Evolutionary conservation across 1,140 invertebrate genomes (phyloP).

Genomic region (Drosophila ironensis): DNA sequence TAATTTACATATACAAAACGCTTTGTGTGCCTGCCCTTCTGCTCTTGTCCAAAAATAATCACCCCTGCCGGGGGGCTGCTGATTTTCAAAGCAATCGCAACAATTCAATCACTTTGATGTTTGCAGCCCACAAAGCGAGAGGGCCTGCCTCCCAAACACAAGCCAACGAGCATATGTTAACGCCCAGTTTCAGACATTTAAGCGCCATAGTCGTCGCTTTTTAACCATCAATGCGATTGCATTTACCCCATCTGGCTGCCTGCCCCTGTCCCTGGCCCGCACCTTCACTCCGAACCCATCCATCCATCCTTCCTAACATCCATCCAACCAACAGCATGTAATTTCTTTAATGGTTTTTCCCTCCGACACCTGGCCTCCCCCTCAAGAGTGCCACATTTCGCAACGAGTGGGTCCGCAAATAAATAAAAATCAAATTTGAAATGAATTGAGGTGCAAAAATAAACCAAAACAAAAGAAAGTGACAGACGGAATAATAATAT

Average conservation of each 20-base stretch:
- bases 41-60: slow-evolving; percentile 12
- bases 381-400: slow-evolving; percentile 4
- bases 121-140: slow-evolving; percentile 66
- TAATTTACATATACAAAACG: slow-evolving; percentile 64
- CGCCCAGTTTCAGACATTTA: slow-evolving; percentile 60
- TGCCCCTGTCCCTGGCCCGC: neutral
- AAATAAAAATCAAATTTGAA: slow-evolving; percentile 51
- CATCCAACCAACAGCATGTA: slow-evolving; percentile 53
- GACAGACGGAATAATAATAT: neutral
- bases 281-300: slow-evolving; percentile 26
- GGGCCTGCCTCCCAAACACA: neutral
- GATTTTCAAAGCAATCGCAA: slow-evolving; percentile 75
- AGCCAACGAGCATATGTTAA: slow-evolving; percentile 19
- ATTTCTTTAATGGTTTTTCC: slow-evolving; percentile 79
- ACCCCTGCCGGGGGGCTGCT: neutral
- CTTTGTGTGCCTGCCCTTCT: slow-evolving; percentile 34
- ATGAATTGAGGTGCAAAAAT: slow-evolving; percentile 63
- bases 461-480: neutral
- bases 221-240: slow-evolving; percentile 72
- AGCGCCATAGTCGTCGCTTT: slow-evolving; percentile 67
- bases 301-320: no score
- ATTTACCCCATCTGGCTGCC: slow-evolving; percentile 41
- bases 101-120: slow-evolving; percentile 79
- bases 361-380: slow-evolving; percentile 5
- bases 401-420: slow-evolving; percentile 46